These are phyloP conservation scores for Theonella swinhoei DNA, from an alignment of 37 sponge, comb jelly and placozoan species.

Conservation along the genomic window DNA sequence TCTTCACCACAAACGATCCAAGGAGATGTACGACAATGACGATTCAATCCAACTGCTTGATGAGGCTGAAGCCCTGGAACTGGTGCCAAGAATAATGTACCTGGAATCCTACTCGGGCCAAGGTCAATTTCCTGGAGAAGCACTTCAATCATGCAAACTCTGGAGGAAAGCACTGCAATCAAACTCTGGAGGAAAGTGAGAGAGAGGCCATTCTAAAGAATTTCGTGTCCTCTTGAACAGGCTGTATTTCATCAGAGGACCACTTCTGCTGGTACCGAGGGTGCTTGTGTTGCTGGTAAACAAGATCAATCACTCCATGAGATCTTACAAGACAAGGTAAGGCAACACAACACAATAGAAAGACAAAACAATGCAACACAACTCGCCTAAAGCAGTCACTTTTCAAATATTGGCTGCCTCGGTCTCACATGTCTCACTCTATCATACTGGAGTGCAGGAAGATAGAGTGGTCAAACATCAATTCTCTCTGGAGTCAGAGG, in stretches of 20 bases:
- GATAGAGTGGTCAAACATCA: conserved; percentile 16
- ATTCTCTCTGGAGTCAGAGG: conserved; percentile 28
- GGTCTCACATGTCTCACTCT: conserved; percentile 10
- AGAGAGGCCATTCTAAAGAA: conserved; percentile 28
- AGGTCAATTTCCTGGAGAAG: conserved; percentile 5
- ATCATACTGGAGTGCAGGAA: conserved; percentile 13
- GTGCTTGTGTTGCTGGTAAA: conserved; percentile 26
- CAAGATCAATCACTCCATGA: too few species aligned
- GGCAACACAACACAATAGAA: too few species aligned
- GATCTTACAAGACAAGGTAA: too few species aligned
- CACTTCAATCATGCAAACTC: conserved; percentile 18
- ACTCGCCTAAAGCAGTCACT: too few species aligned
- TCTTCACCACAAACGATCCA: background rate
- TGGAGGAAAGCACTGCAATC: too few species aligned
- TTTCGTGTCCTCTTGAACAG: conserved; percentile 26
- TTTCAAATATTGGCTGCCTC: too few species aligned
- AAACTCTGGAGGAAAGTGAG: background rate
- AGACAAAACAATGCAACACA: too few species aligned
- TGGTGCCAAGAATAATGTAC: too few species aligned
- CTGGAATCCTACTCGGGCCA: conserved; percentile 3
- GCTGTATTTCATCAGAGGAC: background rate
- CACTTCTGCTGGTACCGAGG: conserved; percentile 17
- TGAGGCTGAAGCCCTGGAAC: conserved; percentile 12
- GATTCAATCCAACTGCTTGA: conserved; percentile 1
- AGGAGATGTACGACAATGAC: background rate